Evolutionary conservation across 2,888 invertebrate genomes (phyloP).

Genomic region (Caenorhabditis auriculariae): DNA sequence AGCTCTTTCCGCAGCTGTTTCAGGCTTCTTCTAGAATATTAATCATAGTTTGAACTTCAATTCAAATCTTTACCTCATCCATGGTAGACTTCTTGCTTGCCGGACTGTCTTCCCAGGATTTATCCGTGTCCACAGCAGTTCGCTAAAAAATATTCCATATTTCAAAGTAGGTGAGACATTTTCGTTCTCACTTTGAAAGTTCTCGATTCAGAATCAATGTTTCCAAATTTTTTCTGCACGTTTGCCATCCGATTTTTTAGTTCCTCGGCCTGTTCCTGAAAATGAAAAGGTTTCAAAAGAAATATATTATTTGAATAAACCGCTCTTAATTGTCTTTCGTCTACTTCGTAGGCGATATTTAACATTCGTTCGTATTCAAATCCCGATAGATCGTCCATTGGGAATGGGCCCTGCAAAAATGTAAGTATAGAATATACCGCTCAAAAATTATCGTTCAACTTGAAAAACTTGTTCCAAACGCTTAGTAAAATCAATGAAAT

Average conservation of each 20-base stretch:
- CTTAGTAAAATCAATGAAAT: constrained; percentile 30
- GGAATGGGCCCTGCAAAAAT: constrained; percentile 22
- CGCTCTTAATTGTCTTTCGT: constrained; percentile 14
- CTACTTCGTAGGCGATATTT: constrained; percentile 13
- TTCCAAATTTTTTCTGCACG: constrained; percentile 44
- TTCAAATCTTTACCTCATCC: no score
- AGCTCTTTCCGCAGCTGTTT: constrained; percentile 3
- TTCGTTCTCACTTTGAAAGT: no score
- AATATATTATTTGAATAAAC: no score
- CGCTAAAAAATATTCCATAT: no score
- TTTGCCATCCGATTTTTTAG: constrained; percentile 55
- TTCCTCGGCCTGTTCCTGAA: constrained; percentile 22
- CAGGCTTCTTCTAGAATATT: constrained; percentile 15
- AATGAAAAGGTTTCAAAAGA: no score
- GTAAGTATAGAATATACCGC: no score
- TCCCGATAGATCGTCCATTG: constrained; percentile 12
- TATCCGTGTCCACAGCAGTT: constrained; percentile 12
- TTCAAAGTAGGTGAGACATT: neutral
- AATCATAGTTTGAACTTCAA: no score
- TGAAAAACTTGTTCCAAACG: constrained; percentile 18
- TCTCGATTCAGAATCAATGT: constrained; percentile 44
- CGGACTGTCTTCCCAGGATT: constrained; percentile 27
- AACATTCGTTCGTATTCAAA: constrained; percentile 13
- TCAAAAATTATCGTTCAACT: neutral
- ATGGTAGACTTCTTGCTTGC: no score